Percentiles rank a stretch among this genome's conserved stretches.
Evolutionary conservation across 2,888 invertebrate species (phyloP).

Genomic region (Sussaba pulchella): DNA sequence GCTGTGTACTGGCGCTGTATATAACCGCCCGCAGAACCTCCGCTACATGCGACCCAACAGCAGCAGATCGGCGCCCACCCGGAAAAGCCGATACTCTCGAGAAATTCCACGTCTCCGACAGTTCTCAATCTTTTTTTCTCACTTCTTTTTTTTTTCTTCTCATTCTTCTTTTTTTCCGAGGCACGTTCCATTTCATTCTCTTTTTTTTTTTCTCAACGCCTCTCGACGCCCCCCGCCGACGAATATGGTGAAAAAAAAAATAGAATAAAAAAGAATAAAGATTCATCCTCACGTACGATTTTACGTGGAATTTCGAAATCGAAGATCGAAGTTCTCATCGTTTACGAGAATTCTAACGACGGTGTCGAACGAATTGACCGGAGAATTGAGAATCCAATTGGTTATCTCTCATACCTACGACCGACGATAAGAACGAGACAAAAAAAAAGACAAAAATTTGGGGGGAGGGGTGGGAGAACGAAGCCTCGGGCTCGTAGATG

Average conservation of each 20-base stretch:
- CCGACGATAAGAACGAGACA: background rate
- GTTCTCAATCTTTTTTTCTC: background rate
- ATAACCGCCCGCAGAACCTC: slow-evolving; percentile 6
- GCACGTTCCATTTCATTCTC: slow-evolving; percentile 39
- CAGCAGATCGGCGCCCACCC: slow-evolving; percentile 58
- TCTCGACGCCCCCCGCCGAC: background rate
- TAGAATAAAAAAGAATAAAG: too few relatives aligned
- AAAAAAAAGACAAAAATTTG: too few relatives aligned
- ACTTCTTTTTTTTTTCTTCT: slow-evolving; percentile 5
- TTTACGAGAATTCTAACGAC: background rate
- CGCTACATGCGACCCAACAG: slow-evolving; percentile 28
- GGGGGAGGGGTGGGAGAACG: too few relatives aligned
- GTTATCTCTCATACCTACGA: background rate
- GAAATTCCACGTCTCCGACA: slow-evolving; percentile 62
- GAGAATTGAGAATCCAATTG: background rate
- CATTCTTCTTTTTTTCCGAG: background rate
- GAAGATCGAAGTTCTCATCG: background rate
- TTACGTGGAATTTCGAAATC: background rate
- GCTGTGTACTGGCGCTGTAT: background rate
- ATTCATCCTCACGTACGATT: slow-evolving; percentile 12
- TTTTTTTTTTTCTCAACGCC: background rate
- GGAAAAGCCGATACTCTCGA: slow-evolving; percentile 66
- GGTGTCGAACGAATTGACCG: background rate
- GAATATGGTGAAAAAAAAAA: too few relatives aligned
- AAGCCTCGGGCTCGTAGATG: too few relatives aligned